phyloP scores from a whole-genome alignment of 2,113 vertebrate genomes.

The Phalacrocorax carbo region DNA sequence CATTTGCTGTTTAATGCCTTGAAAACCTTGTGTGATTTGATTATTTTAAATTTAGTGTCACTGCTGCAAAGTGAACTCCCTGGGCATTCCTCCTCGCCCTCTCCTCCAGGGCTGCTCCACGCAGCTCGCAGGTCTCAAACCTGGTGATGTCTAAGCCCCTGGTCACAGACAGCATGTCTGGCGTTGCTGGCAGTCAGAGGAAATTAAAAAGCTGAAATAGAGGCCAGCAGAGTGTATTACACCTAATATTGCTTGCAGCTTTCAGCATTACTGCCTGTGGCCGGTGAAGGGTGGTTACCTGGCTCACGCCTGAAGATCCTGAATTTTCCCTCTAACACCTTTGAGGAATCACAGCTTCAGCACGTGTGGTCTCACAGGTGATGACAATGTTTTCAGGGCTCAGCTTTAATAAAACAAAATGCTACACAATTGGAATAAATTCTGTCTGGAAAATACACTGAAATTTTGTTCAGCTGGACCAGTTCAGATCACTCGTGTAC shows the following conservation, averaged over 20 bases:
- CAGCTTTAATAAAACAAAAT: neutral
- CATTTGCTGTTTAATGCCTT: neutral
- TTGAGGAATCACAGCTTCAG: neutral
- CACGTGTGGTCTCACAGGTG: neutral
- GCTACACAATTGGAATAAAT: neutral
- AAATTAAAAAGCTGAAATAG: neutral
- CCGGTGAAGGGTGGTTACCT: neutral
- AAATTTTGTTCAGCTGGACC: neutral
- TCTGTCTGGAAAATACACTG: neutral
- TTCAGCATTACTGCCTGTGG: neutral
- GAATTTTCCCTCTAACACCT: neutral
- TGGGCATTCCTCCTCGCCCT: neutral
- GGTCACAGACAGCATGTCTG: neutral
- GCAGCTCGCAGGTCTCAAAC: neutral
- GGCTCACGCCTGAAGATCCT: neutral
- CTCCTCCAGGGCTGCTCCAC: neutral
- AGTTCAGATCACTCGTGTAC: rapidly evolving
- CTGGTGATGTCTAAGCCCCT: neutral
- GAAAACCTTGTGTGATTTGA: neutral
- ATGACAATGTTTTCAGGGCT: neutral
- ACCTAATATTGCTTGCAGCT: neutral
- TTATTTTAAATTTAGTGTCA: neutral
- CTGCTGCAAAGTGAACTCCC: neutral
- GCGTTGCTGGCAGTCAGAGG: neutral
- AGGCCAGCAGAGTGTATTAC: neutral